Base-by-base conservation (phyloP, 1,140 invertebrate species). In the Cyphomyrmex costatus region DNA sequence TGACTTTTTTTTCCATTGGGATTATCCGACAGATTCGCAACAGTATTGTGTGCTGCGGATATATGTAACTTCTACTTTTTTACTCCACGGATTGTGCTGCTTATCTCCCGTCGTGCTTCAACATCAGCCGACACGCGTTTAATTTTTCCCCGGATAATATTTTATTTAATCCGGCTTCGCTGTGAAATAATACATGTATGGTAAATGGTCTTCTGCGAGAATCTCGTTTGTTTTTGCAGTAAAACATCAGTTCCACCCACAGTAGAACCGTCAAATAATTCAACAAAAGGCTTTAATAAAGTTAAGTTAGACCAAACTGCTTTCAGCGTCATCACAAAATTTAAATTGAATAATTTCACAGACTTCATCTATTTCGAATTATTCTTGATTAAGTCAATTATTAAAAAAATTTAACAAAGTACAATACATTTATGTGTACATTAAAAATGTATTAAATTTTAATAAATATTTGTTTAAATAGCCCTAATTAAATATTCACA, bases 141-240 rank as follows among this genome's bases (percentile, higher is more conserved):
- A 83, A 83, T 83, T 74, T 83, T 83, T 83, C 68, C 68, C 79
- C 30, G 36, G 79, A 74, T 83, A 83, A 83, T 83, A 83, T 83
- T 83, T 83, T 74, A 83, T 83, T 74, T 83, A 83, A 83, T 74
- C 33, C 53, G 24, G 27, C 36, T 27, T 60, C 53, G 42, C n/a
- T 53, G 16, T 46, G n/a, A 83, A 73, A 73, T 82, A 73, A 73
- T 82, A 73, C 46, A 46, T 58, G 53, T 60, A 74, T 61, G 58
- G 58, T 60, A 73, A 46, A 83, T 33, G 53, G 36, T 83, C 53
- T 74, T 74, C 36, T 19, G 12, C 33, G 51, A 60, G 49, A 60
- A n/a, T 36, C 19, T 33, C 79, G 24, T 60, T 73, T 73, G 42
- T 49, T 83, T 83, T 68, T 74, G n/a, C 27, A 74, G 14, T 49